Evolutionary conservation across 2,113 vertebrate genomes (phyloP), one percentile per base, ranked within the genome.

Genomic region (Sialia sialis): DNA sequence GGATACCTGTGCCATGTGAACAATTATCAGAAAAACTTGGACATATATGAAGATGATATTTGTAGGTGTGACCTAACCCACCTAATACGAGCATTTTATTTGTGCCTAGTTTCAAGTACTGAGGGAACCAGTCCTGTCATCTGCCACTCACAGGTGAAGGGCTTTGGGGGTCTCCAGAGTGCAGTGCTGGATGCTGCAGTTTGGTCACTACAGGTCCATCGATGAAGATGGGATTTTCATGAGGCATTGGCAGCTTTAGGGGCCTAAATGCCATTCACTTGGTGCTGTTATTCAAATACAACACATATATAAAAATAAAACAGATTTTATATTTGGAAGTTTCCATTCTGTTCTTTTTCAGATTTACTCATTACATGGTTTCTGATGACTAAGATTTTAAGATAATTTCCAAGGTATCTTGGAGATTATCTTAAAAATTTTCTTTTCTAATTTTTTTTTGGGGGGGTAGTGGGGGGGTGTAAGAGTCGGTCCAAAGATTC

Each of bases 141-240:
- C 16, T 17, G 6, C 30, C 21, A 66, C 23, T 18, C 63, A 21
- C 14, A 76, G 16, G 10, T 34, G 26, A 70, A 51, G 26, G 20
- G 20, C 4, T 92, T 76, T 84, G 43, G 7, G 49, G 8, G 2
- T 73, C n/a, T 73, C 36, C 59, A 64, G 49, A 79, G n/a, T 16
- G 6, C 30, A 69, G 11, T 30, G 19, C 44, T 73, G 30, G 43
- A 54, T 19, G 27, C n/a, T 77, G 83, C 36, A 27, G 16, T 55
- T 76, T 0, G 0, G 18, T 32, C 22, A 20, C 22, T 43, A 22
- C 0, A 0, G 8, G 12, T 34, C 13, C 4, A 16, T 29, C 0
- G 1, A 11, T 36, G 25, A 68, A 77, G 32, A 46, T 6, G 7
- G 13, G 25, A 54, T 77, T 92, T 80, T 89, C 29, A 41, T 30